These are phyloP conservation scores for Heterodera filipjevi DNA, from an alignment of 2,888 invertebrate species.

Conservation along the genomic window DNA sequence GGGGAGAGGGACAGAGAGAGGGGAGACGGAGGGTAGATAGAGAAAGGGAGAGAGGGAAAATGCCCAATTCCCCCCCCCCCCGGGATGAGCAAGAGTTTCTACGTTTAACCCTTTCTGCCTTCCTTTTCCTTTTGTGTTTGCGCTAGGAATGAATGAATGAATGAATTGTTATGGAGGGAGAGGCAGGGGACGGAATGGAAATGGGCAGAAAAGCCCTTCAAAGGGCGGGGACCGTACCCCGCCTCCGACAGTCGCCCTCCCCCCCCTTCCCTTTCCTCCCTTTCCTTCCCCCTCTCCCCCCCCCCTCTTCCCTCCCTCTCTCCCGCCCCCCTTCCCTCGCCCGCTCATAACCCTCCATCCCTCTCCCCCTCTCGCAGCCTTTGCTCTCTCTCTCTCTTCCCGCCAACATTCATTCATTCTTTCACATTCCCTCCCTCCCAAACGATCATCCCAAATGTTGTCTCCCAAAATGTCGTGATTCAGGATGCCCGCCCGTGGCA, in stretches of 20 bases:
- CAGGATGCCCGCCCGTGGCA: conserved; percentile 1
- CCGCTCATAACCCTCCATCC: background rate
- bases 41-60: background rate
- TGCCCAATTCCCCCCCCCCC: background rate
- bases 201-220: conserved; percentile 8
- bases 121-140: conserved; percentile 9
- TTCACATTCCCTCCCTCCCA: conserved; percentile 2
- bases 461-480: conserved; percentile 10
- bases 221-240: conserved; percentile 8
- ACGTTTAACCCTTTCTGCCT: background rate
- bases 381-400: conserved; percentile 11
- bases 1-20: background rate
- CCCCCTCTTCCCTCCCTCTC: background rate
- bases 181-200: conserved; percentile 16
- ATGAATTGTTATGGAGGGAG: conserved; percentile 12
- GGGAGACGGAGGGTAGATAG: no score
- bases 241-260: background rate
- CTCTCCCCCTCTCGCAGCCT: background rate
- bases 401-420: conserved; percentile 16
- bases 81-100: conserved; percentile 9
- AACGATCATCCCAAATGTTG: conserved; percentile 1
- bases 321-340: background rate
- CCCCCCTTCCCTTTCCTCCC: background rate
- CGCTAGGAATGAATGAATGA: conserved; percentile 19
- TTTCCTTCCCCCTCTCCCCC: background rate